A percentile compares a stretch with the other conserved stretches of the same genome.
Conservation (phyloP, 2,888 invertebrate genomes). For the Acleris sparsana region DNA sequence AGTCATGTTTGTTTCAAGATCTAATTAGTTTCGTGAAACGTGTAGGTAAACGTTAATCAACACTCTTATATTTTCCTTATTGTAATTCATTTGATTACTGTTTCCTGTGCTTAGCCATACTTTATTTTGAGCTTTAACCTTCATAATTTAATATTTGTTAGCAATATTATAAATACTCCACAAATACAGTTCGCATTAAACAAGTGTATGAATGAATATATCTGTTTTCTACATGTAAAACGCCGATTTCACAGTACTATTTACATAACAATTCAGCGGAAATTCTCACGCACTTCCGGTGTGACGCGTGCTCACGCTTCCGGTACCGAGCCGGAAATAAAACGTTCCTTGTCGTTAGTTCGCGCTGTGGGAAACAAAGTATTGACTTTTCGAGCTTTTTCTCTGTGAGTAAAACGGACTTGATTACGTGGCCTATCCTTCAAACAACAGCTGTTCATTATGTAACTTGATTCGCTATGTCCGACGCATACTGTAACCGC, state of each 20-base stretch:
- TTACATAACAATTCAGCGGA: constrained; percentile 46
- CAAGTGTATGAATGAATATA: background rate
- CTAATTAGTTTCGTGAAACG: no score
- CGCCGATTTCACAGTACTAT: constrained; percentile 16
- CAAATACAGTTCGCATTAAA: no score
- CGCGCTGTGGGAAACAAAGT: constrained; percentile 32
- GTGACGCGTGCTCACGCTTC: constrained; percentile 40
- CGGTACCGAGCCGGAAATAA: constrained; percentile 34
- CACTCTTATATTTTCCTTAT: no score
- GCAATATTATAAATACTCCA: no score
- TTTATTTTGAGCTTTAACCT: no score
- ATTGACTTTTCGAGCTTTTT: constrained; percentile 27
- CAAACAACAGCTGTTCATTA: background rate
- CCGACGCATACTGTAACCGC: background rate
- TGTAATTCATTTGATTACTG: no score
- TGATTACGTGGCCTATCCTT: no score
- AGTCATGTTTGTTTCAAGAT: no score
- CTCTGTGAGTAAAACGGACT: constrained; percentile 6
- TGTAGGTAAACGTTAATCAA: no score
- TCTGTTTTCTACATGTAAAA: constrained; percentile 7
- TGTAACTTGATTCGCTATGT: no score
- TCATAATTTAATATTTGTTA: no score
- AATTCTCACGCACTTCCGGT: constrained; percentile 53
- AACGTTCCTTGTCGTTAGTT: constrained; percentile 22
- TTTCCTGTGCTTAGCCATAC: no score